These are phyloP conservation scores for Aphelinus certus DNA, from an alignment of 1,140 invertebrate species.

Conservation along the genomic window DNA sequence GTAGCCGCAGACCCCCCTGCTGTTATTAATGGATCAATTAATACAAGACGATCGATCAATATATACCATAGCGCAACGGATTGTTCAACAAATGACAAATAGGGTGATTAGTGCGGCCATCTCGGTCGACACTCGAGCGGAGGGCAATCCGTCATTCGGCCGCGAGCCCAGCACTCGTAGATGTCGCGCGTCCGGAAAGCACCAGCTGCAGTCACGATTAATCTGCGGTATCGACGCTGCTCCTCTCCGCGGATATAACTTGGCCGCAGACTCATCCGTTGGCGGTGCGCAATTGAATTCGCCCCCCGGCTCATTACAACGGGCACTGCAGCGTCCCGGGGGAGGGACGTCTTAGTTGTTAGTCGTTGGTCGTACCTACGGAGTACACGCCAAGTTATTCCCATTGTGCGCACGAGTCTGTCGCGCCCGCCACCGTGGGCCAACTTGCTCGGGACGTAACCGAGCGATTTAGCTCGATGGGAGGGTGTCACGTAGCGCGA, in stretches of 20 bases:
- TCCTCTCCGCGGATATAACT: neutral
- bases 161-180: too few species aligned
- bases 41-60: too few species aligned
- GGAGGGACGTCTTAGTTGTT: conserved; percentile 55
- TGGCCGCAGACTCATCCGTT: conserved; percentile 14
- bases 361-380: conserved; percentile 53
- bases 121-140: too few species aligned
- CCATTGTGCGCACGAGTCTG: conserved; percentile 48
- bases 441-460: conserved; percentile 16
- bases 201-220: conserved; percentile 2
- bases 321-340: conserved; percentile 38
- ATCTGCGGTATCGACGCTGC: conserved; percentile 27
- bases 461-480: neutral
- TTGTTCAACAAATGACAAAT: too few species aligned
- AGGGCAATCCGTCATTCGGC: too few species aligned
- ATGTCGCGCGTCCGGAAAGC: too few species aligned
- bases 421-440: neutral
- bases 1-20: too few species aligned
- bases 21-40: too few species aligned
- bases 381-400: conserved; percentile 50
- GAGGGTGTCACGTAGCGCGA: too few species aligned
- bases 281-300: conserved; percentile 24
- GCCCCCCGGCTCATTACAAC: conserved; percentile 59
- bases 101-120: too few species aligned
- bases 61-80: too few species aligned